phyloP scores from a whole-genome alignment of 2,888 invertebrate genomes.

The Hipparchia semele region DNA sequence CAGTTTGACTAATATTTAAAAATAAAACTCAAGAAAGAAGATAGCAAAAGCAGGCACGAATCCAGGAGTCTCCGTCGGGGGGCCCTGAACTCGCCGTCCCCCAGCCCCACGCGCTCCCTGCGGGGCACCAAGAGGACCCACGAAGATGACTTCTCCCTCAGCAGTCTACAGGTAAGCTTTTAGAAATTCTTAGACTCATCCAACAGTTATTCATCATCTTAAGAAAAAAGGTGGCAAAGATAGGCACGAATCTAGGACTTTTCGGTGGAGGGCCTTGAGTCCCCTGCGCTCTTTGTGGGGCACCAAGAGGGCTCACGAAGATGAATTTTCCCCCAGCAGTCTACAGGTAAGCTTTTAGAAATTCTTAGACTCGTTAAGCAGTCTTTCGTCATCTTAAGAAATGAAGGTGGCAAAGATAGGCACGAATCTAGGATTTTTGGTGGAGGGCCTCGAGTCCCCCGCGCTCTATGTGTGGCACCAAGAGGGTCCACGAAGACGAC shows the following conservation, averaged over 20 bases:
- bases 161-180: not conserved
- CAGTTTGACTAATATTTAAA: no score
- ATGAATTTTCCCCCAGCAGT: constrained; percentile 25
- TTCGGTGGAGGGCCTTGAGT: constrained; percentile 17
- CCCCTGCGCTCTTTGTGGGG: constrained; percentile 28
- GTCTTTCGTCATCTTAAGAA: constrained; percentile 13
- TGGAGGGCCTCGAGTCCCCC: constrained; percentile 25
- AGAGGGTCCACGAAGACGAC: constrained; percentile 29
- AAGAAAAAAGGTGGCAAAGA: no score
- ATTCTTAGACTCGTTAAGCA: no score
- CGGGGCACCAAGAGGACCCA: constrained; percentile 22
- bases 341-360: constrained; percentile 25
- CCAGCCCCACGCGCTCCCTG: constrained; percentile 23
- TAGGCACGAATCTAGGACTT: not conserved
- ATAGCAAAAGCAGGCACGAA: not conserved
- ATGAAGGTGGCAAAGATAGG: constrained; percentile 24
- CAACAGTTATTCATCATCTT: no score
- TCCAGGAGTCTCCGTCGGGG: constrained; percentile 5
- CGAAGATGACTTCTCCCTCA: constrained; percentile 23
- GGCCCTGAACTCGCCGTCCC: constrained; percentile 21
- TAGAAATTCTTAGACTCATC: not conserved
- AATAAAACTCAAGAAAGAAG: constrained; percentile 29
- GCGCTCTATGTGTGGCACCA: constrained; percentile 13
- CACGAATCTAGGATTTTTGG: not conserved
- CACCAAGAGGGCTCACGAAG: constrained; percentile 22